Percentiles rank a stretch among this genome's conserved stretches.
Evolutionary conservation across 2,888 invertebrate genomes (phyloP).

Genomic region (Sesamia inferens): DNA sequence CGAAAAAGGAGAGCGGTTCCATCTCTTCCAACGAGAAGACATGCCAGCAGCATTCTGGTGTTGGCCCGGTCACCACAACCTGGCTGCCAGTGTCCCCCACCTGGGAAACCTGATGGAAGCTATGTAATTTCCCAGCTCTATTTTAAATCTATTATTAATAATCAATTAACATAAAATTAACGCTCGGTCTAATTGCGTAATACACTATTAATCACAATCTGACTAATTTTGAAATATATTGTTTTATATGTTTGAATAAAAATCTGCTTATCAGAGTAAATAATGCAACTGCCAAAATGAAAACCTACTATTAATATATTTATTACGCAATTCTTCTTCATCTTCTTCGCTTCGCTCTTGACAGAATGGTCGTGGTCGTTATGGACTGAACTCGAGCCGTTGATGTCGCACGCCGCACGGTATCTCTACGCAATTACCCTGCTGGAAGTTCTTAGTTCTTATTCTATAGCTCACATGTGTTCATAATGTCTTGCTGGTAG

Average conservation of each 20-base stretch:
- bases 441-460: background rate
- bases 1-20: conserved; percentile 3
- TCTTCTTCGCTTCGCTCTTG: too few species aligned
- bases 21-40: conserved; percentile 69
- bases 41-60: conserved; percentile 70
- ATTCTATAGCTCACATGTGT: too few species aligned
- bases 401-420: too few species aligned
- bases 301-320: background rate
- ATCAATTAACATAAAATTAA: background rate
- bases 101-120: conserved; percentile 72
- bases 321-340: too few species aligned
- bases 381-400: too few species aligned
- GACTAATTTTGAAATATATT: background rate
- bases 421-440: too few species aligned
- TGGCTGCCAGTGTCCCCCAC: conserved; percentile 78
- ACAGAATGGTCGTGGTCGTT: too few species aligned
- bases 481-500: too few species aligned
- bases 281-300: background rate
- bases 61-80: conserved; percentile 72
- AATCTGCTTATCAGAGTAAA: background rate
- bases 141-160: too few species aligned
- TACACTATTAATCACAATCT: background rate
- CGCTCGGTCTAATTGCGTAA: background rate
- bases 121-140: conserved; percentile 63
- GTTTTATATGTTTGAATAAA: background rate